Conservation (phyloP, 2,113 vertebrate species). For the Psilopsiagon aurifrons region DNA sequence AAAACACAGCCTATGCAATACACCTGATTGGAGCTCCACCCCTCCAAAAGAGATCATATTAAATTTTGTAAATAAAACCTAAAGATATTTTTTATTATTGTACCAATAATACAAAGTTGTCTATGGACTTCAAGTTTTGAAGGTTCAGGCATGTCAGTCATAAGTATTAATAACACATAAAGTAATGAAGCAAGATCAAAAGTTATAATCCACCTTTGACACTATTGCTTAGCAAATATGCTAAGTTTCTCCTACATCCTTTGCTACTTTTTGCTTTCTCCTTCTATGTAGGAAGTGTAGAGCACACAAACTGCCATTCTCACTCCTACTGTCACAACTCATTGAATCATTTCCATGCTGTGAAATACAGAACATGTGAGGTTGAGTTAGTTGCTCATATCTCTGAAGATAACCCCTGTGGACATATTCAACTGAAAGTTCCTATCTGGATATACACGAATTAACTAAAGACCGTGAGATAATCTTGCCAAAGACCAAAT, state of each 20-base stretch:
- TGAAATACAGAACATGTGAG: background rate
- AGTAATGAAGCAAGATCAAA: background rate
- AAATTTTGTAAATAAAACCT: background rate
- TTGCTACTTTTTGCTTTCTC: background rate
- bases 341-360: background rate
- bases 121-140: background rate
- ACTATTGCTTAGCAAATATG: background rate
- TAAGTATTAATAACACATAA: background rate
- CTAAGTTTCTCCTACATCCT: background rate
- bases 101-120: background rate
- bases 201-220: background rate
- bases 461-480: background rate
- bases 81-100: background rate
- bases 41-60: background rate
- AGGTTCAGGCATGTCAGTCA: background rate
- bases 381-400: background rate
- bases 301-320: background rate
- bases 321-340: background rate
- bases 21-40: rapidly evolving
- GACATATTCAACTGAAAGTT: background rate
- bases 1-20: background rate
- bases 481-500: conserved; percentile 3
- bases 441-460: background rate
- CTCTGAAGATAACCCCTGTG: background rate
- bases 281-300: background rate